Evolutionary conservation across 92 coral and sea anemone genomes (phyloP).

Genomic region (Palythoa caribaeorum): DNA sequence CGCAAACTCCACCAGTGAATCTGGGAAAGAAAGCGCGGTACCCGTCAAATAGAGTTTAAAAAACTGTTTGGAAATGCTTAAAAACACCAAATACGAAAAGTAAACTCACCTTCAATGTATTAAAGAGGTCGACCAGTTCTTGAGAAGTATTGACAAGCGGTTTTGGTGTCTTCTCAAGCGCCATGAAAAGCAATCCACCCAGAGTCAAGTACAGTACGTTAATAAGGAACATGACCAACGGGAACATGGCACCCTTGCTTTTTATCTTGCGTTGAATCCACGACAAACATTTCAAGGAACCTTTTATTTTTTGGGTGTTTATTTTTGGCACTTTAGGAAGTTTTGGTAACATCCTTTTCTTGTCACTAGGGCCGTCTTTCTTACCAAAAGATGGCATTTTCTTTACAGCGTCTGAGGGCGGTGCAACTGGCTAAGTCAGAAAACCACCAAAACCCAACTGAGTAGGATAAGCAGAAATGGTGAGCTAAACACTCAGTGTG

Average conservation of each 20-base stretch:
- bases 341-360: conserved; percentile 62
- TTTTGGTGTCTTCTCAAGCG: conserved; percentile 68
- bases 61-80: too few relatives aligned
- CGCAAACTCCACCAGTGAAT: too few relatives aligned
- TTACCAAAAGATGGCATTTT: conserved; percentile 58
- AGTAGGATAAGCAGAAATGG: neutral
- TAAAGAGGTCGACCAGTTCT: conserved; percentile 78
- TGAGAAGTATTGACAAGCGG: conserved; percentile 69
- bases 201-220: conserved; percentile 78
- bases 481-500: neutral
- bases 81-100: too few relatives aligned
- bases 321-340: conserved; percentile 61
- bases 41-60: too few relatives aligned
- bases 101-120: conserved; percentile 78
- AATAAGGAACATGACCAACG: conserved; percentile 76
- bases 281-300: conserved; percentile 75
- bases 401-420: neutral
- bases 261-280: conserved; percentile 80
- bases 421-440: too few relatives aligned
- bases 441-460: neutral
- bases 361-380: conserved; percentile 50
- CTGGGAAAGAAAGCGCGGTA: too few relatives aligned
- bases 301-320: conserved; percentile 66
- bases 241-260: conserved; percentile 76
- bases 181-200: conserved; percentile 84